Evolutionary conservation across 2,797 vertebrate genomes (phyloP).

Genomic region (Sebastes hubbsi): DNA sequence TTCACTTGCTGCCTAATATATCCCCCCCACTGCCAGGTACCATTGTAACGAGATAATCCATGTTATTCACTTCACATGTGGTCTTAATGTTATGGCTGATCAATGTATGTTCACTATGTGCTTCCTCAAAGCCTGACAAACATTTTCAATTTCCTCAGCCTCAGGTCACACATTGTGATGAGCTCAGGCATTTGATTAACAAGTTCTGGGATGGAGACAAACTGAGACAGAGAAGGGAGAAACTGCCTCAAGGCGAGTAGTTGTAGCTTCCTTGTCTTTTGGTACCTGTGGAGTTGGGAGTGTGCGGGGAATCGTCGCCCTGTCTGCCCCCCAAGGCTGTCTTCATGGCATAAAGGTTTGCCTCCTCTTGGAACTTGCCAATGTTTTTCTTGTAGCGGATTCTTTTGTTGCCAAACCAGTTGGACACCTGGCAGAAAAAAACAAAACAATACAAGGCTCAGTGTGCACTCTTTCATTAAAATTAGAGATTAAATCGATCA

Average conservation of each 20-base stretch:
- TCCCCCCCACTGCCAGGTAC: too few species aligned
- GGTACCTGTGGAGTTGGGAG: slow-evolving; percentile 89
- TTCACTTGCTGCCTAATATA: too few species aligned
- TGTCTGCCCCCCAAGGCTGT: slow-evolving; percentile 94
- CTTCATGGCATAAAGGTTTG: slow-evolving; percentile 99
- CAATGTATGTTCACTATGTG: not conserved
- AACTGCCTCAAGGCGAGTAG: not conserved
- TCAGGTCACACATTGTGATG: not conserved
- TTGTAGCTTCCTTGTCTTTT: not conserved
- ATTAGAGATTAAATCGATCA: not conserved
- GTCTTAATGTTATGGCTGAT: too few species aligned
- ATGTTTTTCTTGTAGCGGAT: slow-evolving; percentile 99
- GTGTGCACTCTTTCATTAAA: not conserved
- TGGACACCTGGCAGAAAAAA: slow-evolving; percentile 89
- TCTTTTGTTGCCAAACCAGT: slow-evolving; percentile 99
- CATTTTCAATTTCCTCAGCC: not conserved
- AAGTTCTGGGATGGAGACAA: not conserved
- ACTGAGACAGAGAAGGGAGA: not conserved
- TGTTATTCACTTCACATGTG: too few species aligned
- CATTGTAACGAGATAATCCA: too few species aligned
- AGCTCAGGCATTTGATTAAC: not conserved
- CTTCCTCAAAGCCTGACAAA: not conserved
- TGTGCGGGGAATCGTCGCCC: slow-evolving; percentile 97
- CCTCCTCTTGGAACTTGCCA: slow-evolving; percentile 99
- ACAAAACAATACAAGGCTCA: slow-evolving; percentile 16